phyloP scores from a whole-genome alignment of 2,797 vertebrate genomes.

The Pseudochirops cupreus region DNA sequence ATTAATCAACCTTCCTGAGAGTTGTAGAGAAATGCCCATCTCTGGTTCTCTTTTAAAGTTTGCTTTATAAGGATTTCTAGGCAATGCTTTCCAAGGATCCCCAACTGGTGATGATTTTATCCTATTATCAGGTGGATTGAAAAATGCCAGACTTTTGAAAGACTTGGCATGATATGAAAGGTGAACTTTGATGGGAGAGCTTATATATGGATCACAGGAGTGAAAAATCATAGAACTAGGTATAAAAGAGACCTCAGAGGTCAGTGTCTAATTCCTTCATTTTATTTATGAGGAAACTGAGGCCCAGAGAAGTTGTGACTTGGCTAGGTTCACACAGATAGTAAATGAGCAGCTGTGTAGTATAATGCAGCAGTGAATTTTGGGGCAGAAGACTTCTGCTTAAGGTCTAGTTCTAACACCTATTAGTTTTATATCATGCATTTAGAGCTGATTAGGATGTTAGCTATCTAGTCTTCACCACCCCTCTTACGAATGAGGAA shows the following conservation, averaged over 20 bases:
- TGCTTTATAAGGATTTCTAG: not conserved
- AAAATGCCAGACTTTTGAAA: not conserved
- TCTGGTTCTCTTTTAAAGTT: not conserved
- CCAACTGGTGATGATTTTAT: slow-evolving; percentile 34
- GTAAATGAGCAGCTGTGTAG: not conserved
- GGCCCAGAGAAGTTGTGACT: not conserved
- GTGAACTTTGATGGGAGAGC: not conserved
- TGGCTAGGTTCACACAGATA: not conserved
- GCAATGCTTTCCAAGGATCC: slow-evolving; percentile 40
- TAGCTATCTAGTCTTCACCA: not conserved
- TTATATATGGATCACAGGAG: not conserved
- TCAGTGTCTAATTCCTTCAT: not conserved
- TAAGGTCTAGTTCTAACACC: not conserved
- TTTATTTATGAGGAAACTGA: not conserved
- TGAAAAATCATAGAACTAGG: not conserved
- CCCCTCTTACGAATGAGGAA: not conserved
- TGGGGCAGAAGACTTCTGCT: too few relatives aligned
- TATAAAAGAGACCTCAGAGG: not conserved
- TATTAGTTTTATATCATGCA: not conserved
- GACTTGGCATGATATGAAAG: not conserved
- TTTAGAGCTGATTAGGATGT: not conserved
- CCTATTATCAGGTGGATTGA: not conserved
- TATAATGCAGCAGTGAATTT: not conserved
- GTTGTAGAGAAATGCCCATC: not conserved
- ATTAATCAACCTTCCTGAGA: not conserved